Evolutionary conservation across 2,797 vertebrate genomes (phyloP).

Genomic region (Eurystomus glaucurus): DNA sequence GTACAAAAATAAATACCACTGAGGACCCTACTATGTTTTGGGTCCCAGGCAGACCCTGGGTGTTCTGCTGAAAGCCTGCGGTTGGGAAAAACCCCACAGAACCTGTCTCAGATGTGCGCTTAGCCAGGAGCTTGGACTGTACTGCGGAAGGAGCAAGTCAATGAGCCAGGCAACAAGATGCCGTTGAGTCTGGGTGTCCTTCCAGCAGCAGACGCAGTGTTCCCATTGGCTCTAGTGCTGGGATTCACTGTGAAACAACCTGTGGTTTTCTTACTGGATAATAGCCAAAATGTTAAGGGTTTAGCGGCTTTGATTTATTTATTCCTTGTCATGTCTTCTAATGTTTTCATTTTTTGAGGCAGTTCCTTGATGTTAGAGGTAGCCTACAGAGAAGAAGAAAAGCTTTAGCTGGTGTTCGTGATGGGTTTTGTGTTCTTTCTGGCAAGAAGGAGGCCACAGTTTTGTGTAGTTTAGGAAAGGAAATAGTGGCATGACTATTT

Average conservation of each 20-base stretch:
- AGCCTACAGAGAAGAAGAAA: not conserved
- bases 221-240: not conserved
- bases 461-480: not conserved
- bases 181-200: accelerated
- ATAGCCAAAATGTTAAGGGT: not conserved
- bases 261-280: not conserved
- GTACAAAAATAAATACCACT: not conserved
- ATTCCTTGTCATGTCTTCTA: not conserved
- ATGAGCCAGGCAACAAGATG: not conserved
- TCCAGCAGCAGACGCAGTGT: not conserved
- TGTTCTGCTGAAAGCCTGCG: accelerated
- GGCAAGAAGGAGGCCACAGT: not conserved
- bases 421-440: not conserved
- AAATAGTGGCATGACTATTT: not conserved
- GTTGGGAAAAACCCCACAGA: not conserved
- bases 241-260: not conserved
- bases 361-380: not conserved
- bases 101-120: accelerated
- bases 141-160: not conserved
- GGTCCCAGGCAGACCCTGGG: not conserved
- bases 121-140: no score
- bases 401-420: not conserved
- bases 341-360: no score
- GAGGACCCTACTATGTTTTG: not conserved
- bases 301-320: not conserved